These are phyloP conservation scores for Istiophorus platypterus DNA, from an alignment of 2,113 vertebrate species.

Conservation along the genomic window DNA sequence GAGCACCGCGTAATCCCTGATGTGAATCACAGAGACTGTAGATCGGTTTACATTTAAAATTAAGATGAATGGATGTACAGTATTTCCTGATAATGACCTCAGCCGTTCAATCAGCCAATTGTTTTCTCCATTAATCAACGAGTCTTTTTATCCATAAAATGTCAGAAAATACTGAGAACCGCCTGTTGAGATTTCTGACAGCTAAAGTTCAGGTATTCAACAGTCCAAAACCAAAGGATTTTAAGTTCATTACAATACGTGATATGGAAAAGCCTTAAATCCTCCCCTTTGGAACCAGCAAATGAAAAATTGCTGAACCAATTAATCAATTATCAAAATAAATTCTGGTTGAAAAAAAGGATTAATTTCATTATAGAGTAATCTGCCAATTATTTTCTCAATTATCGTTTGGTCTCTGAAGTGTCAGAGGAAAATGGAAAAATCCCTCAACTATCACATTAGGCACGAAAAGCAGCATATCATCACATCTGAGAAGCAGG, in stretches of 20 bases:
- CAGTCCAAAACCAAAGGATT: not conserved
- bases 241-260: not conserved
- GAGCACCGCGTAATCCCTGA: conserved; percentile 36
- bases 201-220: not conserved
- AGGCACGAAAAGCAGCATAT: conserved; percentile 7
- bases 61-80: conserved; percentile 14
- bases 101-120: not conserved
- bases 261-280: not conserved
- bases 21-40: conserved; percentile 25
- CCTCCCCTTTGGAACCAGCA: not conserved
- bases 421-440: not conserved
- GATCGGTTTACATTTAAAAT: conserved; percentile 22
- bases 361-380: not conserved
- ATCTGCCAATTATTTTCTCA: not conserved
- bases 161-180: not conserved
- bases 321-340: not conserved
- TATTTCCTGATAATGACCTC: conserved; percentile 38
- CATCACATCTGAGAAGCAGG: not conserved
- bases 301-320: not conserved
- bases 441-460: not conserved
- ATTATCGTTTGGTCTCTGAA: not conserved
- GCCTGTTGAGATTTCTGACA: not conserved
- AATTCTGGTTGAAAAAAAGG: not conserved
- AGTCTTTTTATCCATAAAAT: not conserved
- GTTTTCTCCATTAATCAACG: not conserved